Percentiles rank a stretch among this genome's conserved stretches.
Evolutionary conservation across 2,113 vertebrate species (phyloP).

Genomic region (Caranx ignobilis): DNA sequence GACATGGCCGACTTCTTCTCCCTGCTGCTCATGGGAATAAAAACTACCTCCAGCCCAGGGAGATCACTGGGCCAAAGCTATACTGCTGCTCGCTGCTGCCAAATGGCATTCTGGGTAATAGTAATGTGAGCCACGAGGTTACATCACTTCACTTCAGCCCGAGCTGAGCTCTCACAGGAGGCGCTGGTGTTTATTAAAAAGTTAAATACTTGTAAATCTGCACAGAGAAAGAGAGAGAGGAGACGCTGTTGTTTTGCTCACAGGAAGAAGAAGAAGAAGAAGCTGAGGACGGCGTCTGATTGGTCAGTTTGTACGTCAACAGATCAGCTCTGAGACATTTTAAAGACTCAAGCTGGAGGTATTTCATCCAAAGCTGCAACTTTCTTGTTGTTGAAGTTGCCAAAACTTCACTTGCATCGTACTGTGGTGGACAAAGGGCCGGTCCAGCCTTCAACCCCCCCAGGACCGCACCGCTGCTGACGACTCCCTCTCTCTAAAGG

Average conservation of each 20-base stretch:
- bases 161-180: not conserved
- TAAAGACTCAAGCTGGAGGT: not conserved
- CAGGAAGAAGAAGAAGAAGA: no score
- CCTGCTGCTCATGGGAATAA: not conserved
- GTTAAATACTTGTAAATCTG: no score
- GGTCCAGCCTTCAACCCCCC: constrained; percentile 38
- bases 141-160: not conserved
- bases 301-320: not conserved
- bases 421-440: constrained; percentile 8
- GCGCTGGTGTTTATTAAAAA: no score
- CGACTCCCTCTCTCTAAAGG: not conserved
- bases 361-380: not conserved
- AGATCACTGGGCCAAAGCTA: not conserved
- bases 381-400: not conserved
- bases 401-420: not conserved
- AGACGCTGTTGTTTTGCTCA: not conserved
- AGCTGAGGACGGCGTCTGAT: no score
- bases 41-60: not conserved
- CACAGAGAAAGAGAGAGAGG: no score
- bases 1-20: not conserved
- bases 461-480: constrained; percentile 12
- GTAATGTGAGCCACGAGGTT: constrained; percentile 3
- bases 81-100: constrained; percentile 7
- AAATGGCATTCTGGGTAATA: constrained; percentile 51
- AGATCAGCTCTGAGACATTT: not conserved